Evolutionary conservation across 2,888 invertebrate genomes (phyloP), one percentile per base, ranked within the genome.

Genomic region (Microctonus hyperodae): DNA sequence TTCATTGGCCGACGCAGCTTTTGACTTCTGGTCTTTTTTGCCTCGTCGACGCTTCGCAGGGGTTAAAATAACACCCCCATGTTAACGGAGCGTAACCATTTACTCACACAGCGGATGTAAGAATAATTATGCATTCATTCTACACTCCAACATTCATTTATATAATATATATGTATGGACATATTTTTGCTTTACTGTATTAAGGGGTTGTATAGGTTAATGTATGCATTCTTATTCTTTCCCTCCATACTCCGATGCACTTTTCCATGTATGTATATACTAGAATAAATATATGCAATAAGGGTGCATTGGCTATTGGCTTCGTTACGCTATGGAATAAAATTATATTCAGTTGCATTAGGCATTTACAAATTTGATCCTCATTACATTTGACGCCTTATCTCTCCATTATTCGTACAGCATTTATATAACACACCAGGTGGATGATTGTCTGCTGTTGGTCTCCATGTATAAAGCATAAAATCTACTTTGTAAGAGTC

Each of bases 31-130:
- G 44, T 44, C 56, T 25, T 56, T 60, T 53, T 66, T n/a, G 44
- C 3, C 16, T 6, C 16, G 44, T 16, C 44, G 44, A 44, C 55
- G 56, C 71, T 66, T 63, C 56, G 71, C 69, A 70, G 72, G 72
- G 72, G 72, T 69, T 69, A 70, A 67, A 72, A 72, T 71, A 71
- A 67, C 72, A 69, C 72, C 72, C 73, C 71, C 74, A 31, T 25
- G 74, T 74, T 79, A 81, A 76, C 81, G 76, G 79, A 80, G 77
- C 81, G 75, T 80, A 74, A 80, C 80, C 76, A 71, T 72, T 72
- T 64, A 48, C 40, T 63, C 25, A 16, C 37, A 71, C 76, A 77
- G 78, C 80, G 76, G 79, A 79, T 78, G 73, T n/a, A 20, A 70
- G 72, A 76, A 75, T 78, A 77, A 81, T 81, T 80, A 80, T 73